A percentile compares a stretch with the other conserved stretches of the same genome.
These are phyloP conservation scores for Chondrosia reniformis DNA, from an alignment of 37 sponge, comb jelly and placozoan species.

Conservation along the genomic window DNA sequence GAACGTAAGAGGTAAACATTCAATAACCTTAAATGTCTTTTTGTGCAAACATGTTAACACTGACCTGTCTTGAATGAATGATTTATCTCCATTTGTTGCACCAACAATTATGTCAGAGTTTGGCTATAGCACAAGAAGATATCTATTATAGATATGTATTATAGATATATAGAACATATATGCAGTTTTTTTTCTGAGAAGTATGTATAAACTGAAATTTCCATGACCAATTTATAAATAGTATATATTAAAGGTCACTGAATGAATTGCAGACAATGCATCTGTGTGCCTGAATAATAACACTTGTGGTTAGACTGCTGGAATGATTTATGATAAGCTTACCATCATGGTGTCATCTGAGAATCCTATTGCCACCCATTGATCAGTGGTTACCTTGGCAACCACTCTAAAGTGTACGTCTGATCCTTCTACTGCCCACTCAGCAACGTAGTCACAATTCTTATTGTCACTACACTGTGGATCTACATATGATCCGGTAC, in stretches of 20 bases:
- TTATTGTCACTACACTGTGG: neutral
- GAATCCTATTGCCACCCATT: slow-evolving; percentile 57
- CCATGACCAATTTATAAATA: too few relatives aligned
- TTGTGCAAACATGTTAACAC: slow-evolving; percentile 27
- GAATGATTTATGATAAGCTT: too few relatives aligned
- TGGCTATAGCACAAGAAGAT: too few relatives aligned
- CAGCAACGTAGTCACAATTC: neutral
- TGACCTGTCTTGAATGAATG: slow-evolving; percentile 58
- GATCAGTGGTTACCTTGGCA: neutral
- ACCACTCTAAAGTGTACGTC: slow-evolving; percentile 20
- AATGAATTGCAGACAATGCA: too few relatives aligned
- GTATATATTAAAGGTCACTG: too few relatives aligned
- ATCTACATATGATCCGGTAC: neutral
- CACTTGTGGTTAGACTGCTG: too few relatives aligned
- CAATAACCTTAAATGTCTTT: neutral
- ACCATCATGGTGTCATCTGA: slow-evolving; percentile 48
- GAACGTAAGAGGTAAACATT: too few relatives aligned
- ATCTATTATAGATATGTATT: too few relatives aligned
- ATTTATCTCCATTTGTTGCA: slow-evolving; percentile 14
- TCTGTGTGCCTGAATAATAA: too few relatives aligned
- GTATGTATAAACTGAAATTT: too few relatives aligned
- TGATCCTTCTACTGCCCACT: slow-evolving; percentile 5
- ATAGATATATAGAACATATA: too few relatives aligned
- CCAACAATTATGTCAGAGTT: slow-evolving; percentile 43
- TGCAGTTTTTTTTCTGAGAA: too few relatives aligned